Percentiles rank a stretch among this genome's conserved stretches.
Evolutionary conservation across 2,113 vertebrate genomes (phyloP).

Genomic region (Antennarius striatus): DNA sequence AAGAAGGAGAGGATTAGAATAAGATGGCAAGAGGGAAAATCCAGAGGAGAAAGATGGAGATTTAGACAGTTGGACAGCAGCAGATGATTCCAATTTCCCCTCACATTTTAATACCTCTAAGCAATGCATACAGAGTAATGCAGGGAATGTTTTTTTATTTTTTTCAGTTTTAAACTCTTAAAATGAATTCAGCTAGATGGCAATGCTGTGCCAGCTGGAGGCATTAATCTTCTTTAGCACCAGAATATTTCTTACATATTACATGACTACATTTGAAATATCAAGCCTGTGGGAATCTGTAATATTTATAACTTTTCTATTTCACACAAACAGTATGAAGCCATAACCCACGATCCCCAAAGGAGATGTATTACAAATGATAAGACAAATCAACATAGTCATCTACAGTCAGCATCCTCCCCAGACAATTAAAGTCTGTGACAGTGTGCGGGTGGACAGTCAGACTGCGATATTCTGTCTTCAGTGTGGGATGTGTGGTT

Average conservation of each 20-base stretch:
- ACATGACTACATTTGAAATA: constrained; percentile 32
- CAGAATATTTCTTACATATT: constrained; percentile 35
- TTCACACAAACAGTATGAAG: constrained; percentile 2
- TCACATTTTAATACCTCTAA: constrained; percentile 24
- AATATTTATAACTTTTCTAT: constrained; percentile 27
- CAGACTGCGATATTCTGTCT: constrained; percentile 28
- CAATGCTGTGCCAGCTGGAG: constrained; percentile 26
- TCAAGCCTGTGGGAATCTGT: constrained; percentile 22
- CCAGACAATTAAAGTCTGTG: constrained; percentile 6
- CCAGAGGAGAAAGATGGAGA: constrained; percentile 27
- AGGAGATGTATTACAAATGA: constrained; percentile 10
- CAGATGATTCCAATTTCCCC: neutral
- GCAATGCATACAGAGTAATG: constrained; percentile 16
- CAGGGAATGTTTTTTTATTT: constrained; percentile 4
- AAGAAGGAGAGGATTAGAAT: constrained; percentile 37
- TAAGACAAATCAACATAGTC: constrained; percentile 8
- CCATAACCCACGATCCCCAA: neutral
- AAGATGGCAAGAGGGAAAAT: constrained; percentile 28
- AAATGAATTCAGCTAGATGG: constrained; percentile 36
- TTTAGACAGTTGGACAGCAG: constrained; percentile 14
- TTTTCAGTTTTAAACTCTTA: constrained; percentile 24
- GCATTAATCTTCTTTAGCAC: constrained; percentile 37
- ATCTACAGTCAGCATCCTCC: neutral
- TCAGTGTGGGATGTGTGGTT: constrained; percentile 53
- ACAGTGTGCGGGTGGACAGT: constrained; percentile 20